Conservation (phyloP, 2,888 invertebrate genomes). For the Cantharis lateralis region DNA sequence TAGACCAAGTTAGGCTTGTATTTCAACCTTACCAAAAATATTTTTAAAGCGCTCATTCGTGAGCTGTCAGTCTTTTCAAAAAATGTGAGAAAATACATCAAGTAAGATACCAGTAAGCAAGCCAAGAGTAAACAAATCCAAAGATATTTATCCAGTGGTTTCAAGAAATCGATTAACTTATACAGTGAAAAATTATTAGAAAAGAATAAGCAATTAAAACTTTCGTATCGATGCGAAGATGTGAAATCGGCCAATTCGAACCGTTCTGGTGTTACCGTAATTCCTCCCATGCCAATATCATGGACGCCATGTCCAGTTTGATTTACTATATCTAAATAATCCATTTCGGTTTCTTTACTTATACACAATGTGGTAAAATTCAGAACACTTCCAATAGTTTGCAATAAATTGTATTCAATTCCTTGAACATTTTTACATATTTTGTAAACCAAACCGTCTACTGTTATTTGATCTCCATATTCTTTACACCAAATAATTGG, state of each 20-base stretch:
- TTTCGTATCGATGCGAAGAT: slow-evolving; percentile 19
- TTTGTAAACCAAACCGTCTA: background rate
- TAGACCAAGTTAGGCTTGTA: too few species aligned
- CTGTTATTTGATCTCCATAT: background rate
- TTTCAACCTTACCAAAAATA: slow-evolving; percentile 4
- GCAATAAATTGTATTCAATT: slow-evolving; percentile 1
- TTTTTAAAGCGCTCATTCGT: background rate
- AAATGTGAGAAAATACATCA: background rate
- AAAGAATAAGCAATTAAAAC: slow-evolving; percentile 24
- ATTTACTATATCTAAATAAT: slow-evolving; percentile 1
- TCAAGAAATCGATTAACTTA: slow-evolving; percentile 13
- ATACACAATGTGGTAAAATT: background rate
- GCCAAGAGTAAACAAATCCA: background rate
- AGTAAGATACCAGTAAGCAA: background rate
- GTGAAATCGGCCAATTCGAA: slow-evolving; percentile 23
- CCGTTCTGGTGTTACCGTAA: slow-evolving; percentile 23
- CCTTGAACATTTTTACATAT: background rate
- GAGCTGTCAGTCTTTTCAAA: background rate
- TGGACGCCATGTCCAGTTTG: background rate
- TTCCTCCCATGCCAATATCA: slow-evolving; percentile 12
- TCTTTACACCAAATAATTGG: slow-evolving; percentile 6
- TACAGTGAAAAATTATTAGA: slow-evolving; percentile 3
- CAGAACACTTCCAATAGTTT: background rate
- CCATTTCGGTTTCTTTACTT: background rate
- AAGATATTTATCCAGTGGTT: slow-evolving; percentile 12